Evolutionary conservation across 2,113 vertebrate species (phyloP).

Genomic region (Brachionichthys hirsutus): DNA sequence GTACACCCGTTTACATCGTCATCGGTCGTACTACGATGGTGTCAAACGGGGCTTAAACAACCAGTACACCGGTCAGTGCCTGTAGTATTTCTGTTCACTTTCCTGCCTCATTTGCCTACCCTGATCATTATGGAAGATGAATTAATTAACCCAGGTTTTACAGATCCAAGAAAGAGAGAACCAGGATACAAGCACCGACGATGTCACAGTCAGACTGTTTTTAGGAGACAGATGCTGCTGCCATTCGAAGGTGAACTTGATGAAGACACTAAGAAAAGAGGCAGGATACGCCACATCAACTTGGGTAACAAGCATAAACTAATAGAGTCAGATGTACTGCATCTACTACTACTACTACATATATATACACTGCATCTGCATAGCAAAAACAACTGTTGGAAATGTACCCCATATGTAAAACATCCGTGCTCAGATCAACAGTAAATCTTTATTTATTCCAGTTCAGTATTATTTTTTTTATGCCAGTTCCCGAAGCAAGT

Average conservation of each 20-base stretch:
- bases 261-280: constrained; percentile 57
- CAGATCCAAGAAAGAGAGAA: constrained; percentile 56
- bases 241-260: constrained; percentile 72
- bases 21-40: constrained; percentile 8
- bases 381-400: constrained; percentile 48
- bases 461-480: constrained; percentile 63
- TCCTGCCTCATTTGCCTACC: constrained; percentile 33
- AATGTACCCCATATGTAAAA: constrained; percentile 53
- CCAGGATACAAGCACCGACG: constrained; percentile 63
- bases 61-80: constrained; percentile 42
- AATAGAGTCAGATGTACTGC: constrained; percentile 55
- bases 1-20: constrained; percentile 24
- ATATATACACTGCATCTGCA: constrained; percentile 39
- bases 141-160: constrained; percentile 67
- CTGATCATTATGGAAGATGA: constrained; percentile 63
- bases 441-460: constrained; percentile 61
- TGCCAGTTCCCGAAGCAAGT: constrained; percentile 64
- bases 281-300: constrained; percentile 44
- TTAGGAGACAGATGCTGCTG: constrained; percentile 60
- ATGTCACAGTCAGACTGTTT: constrained; percentile 67
- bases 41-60: constrained; percentile 29
- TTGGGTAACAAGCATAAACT: constrained; percentile 12
- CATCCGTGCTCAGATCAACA: constrained; percentile 30
- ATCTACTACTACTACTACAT: too few relatives aligned
- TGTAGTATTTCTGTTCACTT: constrained; percentile 6